These are phyloP conservation scores for Trichacis sp. DNA, from an alignment of 2,888 invertebrate genomes.

Conservation along the genomic window DNA sequence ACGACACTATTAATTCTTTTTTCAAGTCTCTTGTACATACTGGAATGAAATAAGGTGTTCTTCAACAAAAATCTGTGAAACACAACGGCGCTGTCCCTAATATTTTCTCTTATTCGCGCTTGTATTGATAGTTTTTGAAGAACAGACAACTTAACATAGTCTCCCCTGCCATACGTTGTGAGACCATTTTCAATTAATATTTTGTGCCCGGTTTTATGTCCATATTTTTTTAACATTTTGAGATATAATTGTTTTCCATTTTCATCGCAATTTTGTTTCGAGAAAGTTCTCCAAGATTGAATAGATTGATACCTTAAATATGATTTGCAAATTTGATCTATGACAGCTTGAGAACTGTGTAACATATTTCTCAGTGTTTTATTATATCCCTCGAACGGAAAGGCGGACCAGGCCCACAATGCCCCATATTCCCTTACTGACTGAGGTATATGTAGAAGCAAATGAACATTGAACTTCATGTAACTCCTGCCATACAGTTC, in stretches of 20 bases:
- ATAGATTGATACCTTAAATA: slow-evolving; percentile 4
- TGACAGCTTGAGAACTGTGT: slow-evolving; percentile 9
- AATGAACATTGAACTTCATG: slow-evolving; percentile 20
- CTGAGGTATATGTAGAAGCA: slow-evolving; percentile 15
- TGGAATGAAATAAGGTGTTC: slow-evolving; percentile 13
- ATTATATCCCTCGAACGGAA: slow-evolving; percentile 20
- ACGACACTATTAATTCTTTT: slow-evolving; percentile 15
- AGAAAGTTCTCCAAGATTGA: slow-evolving; percentile 7
- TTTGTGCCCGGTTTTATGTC: background rate
- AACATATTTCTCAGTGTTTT: slow-evolving; percentile 8
- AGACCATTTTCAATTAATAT: slow-evolving; percentile 3
- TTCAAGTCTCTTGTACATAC: slow-evolving; percentile 4
- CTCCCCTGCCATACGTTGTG: slow-evolving; percentile 3
- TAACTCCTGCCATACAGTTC: slow-evolving; percentile 12
- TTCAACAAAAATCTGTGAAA: slow-evolving; percentile 12
- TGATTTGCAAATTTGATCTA: slow-evolving; percentile 15
- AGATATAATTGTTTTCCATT: slow-evolving; percentile 4
- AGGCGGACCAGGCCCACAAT: slow-evolving; percentile 25
- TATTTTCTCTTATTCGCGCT: background rate
- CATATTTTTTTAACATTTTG: slow-evolving; percentile 6
- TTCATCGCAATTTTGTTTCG: slow-evolving; percentile 2
- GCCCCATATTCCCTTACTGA: slow-evolving; percentile 17
- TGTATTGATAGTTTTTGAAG: slow-evolving; percentile 18
- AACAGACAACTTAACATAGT: slow-evolving; percentile 4
- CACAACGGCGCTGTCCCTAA: background rate